These are phyloP conservation scores for Noctua comes DNA, from an alignment of 2,888 invertebrate species.

Conservation along the genomic window DNA sequence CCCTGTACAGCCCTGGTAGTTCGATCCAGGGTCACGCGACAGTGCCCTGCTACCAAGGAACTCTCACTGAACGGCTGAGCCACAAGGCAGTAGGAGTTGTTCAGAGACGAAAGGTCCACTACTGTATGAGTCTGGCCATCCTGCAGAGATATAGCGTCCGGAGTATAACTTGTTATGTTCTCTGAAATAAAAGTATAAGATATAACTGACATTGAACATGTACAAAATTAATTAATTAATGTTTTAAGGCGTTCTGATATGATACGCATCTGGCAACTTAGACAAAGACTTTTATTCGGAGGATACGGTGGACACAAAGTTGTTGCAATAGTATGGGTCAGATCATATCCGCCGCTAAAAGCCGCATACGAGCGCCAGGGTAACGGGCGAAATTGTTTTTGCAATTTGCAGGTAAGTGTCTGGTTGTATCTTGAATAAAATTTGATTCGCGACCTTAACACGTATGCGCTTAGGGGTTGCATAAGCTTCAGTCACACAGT, in stretches of 20 bases:
- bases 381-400: too few relatives aligned
- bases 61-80: constrained; percentile 84
- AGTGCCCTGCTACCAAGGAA: constrained; percentile 83
- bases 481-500: too few relatives aligned
- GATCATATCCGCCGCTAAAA: too few relatives aligned
- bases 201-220: not conserved
- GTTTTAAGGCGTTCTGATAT: not conserved
- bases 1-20: constrained; percentile 86
- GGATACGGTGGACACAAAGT: too few relatives aligned
- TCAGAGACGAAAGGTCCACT: constrained; percentile 75
- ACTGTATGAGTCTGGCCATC: constrained; percentile 76
- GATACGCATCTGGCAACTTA: not conserved
- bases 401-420: too few relatives aligned
- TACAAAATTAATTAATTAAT: constrained; percentile 2
- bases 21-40: constrained; percentile 80
- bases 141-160: constrained; percentile 75
- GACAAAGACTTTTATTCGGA: not conserved
- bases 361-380: too few relatives aligned
- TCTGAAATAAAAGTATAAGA: constrained; percentile 46
- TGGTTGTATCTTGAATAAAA: too few relatives aligned
- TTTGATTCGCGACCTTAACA: too few relatives aligned
- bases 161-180: constrained; percentile 67
- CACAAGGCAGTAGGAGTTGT: constrained; percentile 83
- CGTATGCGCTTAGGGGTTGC: too few relatives aligned
- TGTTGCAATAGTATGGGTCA: too few relatives aligned